A percentile compares a stretch with the other conserved stretches of the same genome.
Evolutionary conservation across 2,113 vertebrate genomes (phyloP).

Genomic region (Theristicus caerulescens): DNA sequence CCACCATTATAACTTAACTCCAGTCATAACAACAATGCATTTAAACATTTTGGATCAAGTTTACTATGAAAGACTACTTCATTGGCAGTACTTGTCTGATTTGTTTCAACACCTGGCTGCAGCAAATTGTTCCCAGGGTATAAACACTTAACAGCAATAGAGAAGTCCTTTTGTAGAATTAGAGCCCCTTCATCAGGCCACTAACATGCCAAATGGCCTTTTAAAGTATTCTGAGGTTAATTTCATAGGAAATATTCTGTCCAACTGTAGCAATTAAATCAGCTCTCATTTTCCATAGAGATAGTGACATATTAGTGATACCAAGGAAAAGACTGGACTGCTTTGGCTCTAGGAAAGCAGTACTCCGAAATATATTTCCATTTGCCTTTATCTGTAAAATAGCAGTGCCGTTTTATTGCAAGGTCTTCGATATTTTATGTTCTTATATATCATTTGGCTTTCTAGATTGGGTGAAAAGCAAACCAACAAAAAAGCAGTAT

Average conservation of each 20-base stretch:
- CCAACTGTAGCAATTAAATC: neutral
- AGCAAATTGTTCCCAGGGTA: neutral
- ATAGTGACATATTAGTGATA: neutral
- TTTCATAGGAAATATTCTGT: neutral
- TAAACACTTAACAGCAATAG: neutral
- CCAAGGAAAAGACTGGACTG: neutral
- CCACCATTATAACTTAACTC: neutral
- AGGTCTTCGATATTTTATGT: neutral
- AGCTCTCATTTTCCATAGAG: neutral
- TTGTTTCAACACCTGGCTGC: neutral
- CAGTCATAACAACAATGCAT: neutral
- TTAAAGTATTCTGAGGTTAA: neutral
- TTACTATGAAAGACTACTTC: neutral
- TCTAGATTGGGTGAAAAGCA: neutral
- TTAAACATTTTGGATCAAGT: neutral
- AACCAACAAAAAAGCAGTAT: neutral
- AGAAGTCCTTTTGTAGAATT: neutral
- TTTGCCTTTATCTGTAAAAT: neutral
- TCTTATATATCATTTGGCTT: neutral
- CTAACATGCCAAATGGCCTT: neutral
- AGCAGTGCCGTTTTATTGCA: neutral
- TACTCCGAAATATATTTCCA: neutral
- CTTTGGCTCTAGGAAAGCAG: neutral
- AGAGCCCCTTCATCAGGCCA: neutral
- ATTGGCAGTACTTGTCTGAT: neutral